These are phyloP conservation scores for Eulemur coronatus DNA, from an alignment of 2,797 vertebrate genomes.

Conservation along the genomic window DNA sequence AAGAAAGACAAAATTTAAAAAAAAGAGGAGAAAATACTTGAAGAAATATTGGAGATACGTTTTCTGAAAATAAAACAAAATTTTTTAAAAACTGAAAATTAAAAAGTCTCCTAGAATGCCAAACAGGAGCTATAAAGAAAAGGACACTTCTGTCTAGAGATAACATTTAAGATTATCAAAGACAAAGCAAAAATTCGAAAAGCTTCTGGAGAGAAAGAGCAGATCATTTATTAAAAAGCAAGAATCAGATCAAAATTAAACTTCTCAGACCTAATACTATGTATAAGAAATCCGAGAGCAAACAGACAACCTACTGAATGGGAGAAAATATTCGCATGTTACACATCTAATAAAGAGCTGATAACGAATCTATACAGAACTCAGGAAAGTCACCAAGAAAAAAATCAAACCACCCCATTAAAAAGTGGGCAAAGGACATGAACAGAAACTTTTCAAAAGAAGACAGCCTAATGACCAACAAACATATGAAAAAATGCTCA, in stretches of 20 bases:
- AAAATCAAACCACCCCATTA: too few species aligned
- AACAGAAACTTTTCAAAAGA: too few species aligned
- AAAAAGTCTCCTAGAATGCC: neutral
- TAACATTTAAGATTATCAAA: slow-evolving; percentile 7
- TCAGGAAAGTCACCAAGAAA: too few species aligned
- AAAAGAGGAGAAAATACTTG: neutral
- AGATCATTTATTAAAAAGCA: neutral
- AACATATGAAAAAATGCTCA: too few species aligned
- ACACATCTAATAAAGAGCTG: too few species aligned
- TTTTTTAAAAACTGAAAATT: neutral
- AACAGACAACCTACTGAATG: neutral
- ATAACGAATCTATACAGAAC: too few species aligned
- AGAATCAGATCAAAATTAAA: neutral
- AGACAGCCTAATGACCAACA: too few species aligned
- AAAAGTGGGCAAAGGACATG: too few species aligned
- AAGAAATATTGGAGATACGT: neutral
- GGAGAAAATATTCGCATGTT: too few species aligned
- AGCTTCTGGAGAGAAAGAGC: neutral
- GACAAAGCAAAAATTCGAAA: slow-evolving; percentile 15
- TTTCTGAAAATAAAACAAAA: neutral
- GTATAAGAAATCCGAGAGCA: neutral
- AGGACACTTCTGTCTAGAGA: neutral
- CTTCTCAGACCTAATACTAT: neutral
- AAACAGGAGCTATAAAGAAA: neutral
- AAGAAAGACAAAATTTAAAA: slow-evolving; percentile 25